Evolutionary conservation across 2,888 invertebrate species (phyloP), one percentile per base, ranked within the genome.

Genomic region (Lamellibrachia columna): DNA sequence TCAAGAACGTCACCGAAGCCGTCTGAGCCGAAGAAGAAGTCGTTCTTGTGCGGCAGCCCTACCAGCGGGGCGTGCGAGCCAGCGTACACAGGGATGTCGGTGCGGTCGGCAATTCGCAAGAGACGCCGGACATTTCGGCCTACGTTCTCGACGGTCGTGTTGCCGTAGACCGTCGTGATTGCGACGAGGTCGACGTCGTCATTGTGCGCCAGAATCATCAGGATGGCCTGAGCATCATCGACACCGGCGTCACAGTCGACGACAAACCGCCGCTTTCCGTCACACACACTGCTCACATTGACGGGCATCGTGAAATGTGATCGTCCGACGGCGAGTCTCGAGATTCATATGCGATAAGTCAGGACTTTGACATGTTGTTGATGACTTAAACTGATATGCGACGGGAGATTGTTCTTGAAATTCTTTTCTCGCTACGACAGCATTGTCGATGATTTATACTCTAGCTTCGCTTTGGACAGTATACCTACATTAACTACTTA

Each of bases 211-310:
- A 93, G 90, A 8, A 90, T 60, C 92, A 93, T 93, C 60, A 93
- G 28, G 90, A 93, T 92, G 11, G 93, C 93, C 90, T 93, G 93
- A 15, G 93, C 93, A 90, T 93, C 93, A 92, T 93, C 93, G n/a
- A 92, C 92, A 15, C 93, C 93, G 4, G 90, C 90, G 91, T 93
- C 93, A 52, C 92, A 92, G 91, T 93, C 93, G 11, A 93, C 90
- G 1, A 93, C 53, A 52, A 93, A 52, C 92, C n/a, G 75, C 75
- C 15, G 75, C 75, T 75, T 75, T 75, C 22, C 75, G 9, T 91
- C 52, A 75, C 75, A 22, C 75, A 15, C 75, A 22, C 75, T 22
- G 22, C 22, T 75, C n/a, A 75, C 22, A 22, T 22, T 15, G 75
- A 11, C 22, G 22, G 75, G n/a, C 75, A 75, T 75, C 22, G 75